Conservation (phyloP, 2,797 vertebrate species). For the Myripristis murdjan region DNA sequence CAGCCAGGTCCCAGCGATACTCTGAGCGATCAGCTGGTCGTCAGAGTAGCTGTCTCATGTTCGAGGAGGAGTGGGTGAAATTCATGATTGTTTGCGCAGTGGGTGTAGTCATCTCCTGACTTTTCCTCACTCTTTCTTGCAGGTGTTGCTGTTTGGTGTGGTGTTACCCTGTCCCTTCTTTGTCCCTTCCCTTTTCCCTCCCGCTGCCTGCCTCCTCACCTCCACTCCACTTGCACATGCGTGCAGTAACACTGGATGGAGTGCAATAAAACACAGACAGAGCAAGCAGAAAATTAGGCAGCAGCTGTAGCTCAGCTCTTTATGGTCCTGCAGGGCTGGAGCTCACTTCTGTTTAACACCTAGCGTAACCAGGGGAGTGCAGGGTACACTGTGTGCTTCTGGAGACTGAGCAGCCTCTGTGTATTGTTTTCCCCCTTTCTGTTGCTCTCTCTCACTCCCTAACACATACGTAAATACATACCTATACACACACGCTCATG, state of each 20-base stretch:
- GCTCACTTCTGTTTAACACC: conserved; percentile 16
- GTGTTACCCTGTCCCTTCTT: neutral
- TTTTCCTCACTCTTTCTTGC: conserved; percentile 36
- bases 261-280: conserved; percentile 58
- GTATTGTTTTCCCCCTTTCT: neutral
- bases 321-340: conserved; percentile 40
- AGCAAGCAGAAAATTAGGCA: conserved; percentile 51
- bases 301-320: conserved; percentile 46
- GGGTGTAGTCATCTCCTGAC: neutral
- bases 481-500: neutral
- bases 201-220: conserved; percentile 37
- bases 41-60: neutral
- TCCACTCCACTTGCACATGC: conserved; percentile 66
- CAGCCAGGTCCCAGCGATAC: neutral
- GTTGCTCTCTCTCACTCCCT: conserved; percentile 1
- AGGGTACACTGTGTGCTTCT: conserved; percentile 20
- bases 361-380: neutral
- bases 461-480: neutral
- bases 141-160: conserved; percentile 47
- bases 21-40: neutral
- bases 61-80: neutral
- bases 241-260: conserved; percentile 58
- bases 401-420: neutral
- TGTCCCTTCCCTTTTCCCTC: conserved; percentile 21
- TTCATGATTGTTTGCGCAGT: conserved; percentile 3